A percentile compares a stretch with the other conserved stretches of the same genome.
These are phyloP conservation scores for Archips crataeganus DNA, from an alignment of 2,888 invertebrate genomes.

Conservation along the genomic window DNA sequence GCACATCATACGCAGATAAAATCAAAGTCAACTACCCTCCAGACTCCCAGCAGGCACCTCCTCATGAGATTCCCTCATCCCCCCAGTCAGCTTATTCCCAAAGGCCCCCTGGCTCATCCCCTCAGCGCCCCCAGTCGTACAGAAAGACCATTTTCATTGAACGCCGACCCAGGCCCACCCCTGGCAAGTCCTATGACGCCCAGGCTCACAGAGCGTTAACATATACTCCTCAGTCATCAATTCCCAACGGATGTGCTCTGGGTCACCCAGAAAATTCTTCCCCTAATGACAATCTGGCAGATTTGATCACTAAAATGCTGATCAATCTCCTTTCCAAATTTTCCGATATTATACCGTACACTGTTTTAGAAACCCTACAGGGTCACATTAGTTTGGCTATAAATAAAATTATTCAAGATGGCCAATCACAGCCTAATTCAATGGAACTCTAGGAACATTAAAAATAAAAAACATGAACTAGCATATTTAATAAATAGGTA, in stretches of 20 bases:
- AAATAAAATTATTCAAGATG: slow-evolving; percentile 3
- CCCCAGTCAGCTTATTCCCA: background rate
- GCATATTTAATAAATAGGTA: no score
- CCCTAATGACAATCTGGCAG: background rate
- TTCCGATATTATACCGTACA: slow-evolving; percentile 1
- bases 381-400: background rate
- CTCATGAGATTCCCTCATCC: background rate
- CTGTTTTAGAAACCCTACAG: background rate
- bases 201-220: background rate
- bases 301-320: background rate
- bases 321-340: background rate
- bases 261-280: no score
- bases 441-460: slow-evolving; percentile 6
- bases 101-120: background rate
- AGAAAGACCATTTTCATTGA: background rate
- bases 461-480: no score
- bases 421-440: slow-evolving; percentile 5
- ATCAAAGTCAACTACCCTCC: background rate
- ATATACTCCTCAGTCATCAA: background rate
- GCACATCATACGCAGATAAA: background rate
- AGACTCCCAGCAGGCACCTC: background rate
- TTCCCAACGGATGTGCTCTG: background rate
- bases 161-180: background rate
- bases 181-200: background rate
- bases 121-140: background rate